These are phyloP conservation scores for Pantala flavescens DNA, from an alignment of 1,140 invertebrate species.

Conservation along the genomic window DNA sequence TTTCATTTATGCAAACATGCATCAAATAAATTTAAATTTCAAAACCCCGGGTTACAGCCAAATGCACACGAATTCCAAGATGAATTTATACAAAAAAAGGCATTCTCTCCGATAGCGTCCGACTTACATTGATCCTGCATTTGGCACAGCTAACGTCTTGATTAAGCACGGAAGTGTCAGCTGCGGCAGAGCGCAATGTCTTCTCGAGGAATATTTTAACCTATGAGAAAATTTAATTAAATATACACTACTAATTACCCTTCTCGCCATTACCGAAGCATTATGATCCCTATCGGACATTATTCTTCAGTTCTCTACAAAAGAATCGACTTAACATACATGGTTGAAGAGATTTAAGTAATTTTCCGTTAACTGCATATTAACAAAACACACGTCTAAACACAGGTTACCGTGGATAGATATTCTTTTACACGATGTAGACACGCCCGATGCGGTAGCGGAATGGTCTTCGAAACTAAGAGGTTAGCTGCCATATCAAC, in stretches of 20 bases:
- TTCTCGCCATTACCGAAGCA: background rate
- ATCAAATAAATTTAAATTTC: background rate
- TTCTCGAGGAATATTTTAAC: background rate
- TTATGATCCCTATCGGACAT: background rate
- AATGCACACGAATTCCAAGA: background rate
- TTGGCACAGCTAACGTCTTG: background rate
- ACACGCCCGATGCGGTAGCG: too few relatives aligned
- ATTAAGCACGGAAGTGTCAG: background rate
- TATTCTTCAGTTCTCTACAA: background rate
- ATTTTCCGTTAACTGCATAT: too few relatives aligned
- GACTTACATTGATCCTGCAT: constrained; percentile 9
- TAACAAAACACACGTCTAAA: too few relatives aligned
- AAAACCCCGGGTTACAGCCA: background rate
- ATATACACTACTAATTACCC: background rate
- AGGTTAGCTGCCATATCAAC: background rate
- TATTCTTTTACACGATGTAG: too few relatives aligned
- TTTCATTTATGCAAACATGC: background rate
- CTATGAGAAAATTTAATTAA: background rate
- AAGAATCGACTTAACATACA: background rate
- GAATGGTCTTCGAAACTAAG: background rate
- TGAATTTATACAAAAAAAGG: background rate
- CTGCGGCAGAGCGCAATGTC: constrained; percentile 1
- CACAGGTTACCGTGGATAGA: too few relatives aligned
- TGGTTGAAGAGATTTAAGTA: too few relatives aligned
- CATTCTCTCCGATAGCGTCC: background rate